Percentiles rank a stretch among this genome's conserved stretches.
These are phyloP conservation scores for Archocentrus centrarchus DNA, from an alignment of 2,113 vertebrate species.

Conservation along the genomic window DNA sequence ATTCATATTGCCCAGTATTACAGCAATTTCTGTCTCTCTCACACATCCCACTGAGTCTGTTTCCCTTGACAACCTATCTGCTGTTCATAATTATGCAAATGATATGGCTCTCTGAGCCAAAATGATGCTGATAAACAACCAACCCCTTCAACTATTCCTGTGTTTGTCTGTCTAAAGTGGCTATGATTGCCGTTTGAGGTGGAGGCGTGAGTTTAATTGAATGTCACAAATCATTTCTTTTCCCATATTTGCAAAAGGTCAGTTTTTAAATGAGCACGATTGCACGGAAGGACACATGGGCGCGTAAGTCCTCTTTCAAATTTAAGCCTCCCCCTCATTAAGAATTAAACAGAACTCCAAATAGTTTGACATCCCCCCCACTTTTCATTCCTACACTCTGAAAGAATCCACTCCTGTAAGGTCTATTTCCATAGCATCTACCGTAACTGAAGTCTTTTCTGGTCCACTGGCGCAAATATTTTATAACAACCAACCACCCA, in stretches of 20 bases:
- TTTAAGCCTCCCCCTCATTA: slow-evolving; percentile 13
- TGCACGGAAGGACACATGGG: neutral
- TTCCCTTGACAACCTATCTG: slow-evolving; percentile 67
- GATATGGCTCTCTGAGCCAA: slow-evolving; percentile 55
- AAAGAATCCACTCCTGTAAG: neutral
- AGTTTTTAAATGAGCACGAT: slow-evolving; percentile 42
- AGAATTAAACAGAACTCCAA: slow-evolving; percentile 40
- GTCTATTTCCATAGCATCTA: slow-evolving; percentile 34
- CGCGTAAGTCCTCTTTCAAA: slow-evolving; percentile 7
- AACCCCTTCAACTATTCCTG: slow-evolving; percentile 25
- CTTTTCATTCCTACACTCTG: slow-evolving; percentile 18
- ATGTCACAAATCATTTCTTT: slow-evolving; percentile 68
- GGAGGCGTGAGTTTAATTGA: slow-evolving; percentile 59
- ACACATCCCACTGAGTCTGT: slow-evolving; percentile 40
- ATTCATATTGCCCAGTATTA: neutral
- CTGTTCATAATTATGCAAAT: slow-evolving; percentile 68
- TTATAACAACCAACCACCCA: slow-evolving; percentile 42
- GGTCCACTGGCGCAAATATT: slow-evolving; percentile 36
- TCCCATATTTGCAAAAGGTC: slow-evolving; percentile 63
- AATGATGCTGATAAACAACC: slow-evolving; percentile 62
- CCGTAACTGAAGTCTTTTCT: slow-evolving; percentile 41
- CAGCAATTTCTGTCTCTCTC: slow-evolving; percentile 25
- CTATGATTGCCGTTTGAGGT: slow-evolving; percentile 44
- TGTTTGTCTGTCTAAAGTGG: slow-evolving; percentile 51
- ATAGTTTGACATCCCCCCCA: slow-evolving; percentile 32